Percentiles rank a stretch among this genome's conserved stretches.
Conservation (phyloP, 2,113 vertebrate genomes). For the Atrichornis clamosus region DNA sequence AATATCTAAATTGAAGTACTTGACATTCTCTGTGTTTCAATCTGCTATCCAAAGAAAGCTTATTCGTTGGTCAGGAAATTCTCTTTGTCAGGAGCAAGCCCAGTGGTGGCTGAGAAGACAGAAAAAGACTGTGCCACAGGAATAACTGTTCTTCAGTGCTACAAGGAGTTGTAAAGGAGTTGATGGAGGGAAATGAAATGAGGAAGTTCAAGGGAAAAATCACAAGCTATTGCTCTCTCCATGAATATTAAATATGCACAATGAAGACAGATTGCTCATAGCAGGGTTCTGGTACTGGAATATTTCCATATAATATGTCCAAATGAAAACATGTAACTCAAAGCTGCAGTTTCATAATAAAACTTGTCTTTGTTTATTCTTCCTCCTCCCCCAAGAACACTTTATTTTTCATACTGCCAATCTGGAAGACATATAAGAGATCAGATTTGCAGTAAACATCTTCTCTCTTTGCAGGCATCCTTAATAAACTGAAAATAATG, state of each 20-base stretch:
- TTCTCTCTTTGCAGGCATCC: not conserved
- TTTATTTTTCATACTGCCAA: not conserved
- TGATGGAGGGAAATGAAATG: not conserved
- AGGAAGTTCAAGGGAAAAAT: not conserved
- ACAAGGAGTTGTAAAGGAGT: not conserved
- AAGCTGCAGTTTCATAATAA: not conserved
- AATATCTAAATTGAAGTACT: not conserved
- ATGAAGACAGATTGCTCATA: not conserved
- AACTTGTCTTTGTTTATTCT: not conserved
- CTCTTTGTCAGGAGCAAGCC: not conserved
- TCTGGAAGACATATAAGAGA: not conserved
- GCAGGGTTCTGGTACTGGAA: not conserved
- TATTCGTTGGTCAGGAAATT: not conserved
- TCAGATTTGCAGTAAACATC: not conserved
- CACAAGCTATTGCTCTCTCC: not conserved
- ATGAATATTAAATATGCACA: not conserved
- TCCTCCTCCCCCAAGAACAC: not conserved
- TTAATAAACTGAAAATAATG: conserved; percentile 30
- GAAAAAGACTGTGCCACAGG: rapidly evolving
- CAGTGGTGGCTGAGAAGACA: not conserved
- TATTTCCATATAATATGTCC: not conserved
- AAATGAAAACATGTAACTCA: not conserved
- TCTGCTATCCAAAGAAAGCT: not conserved
- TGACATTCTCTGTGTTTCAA: not conserved
- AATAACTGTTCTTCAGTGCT: not conserved